phyloP scores from a whole-genome alignment of 1,140 invertebrate genomes.

The Rhopalosiphum padi region DNA sequence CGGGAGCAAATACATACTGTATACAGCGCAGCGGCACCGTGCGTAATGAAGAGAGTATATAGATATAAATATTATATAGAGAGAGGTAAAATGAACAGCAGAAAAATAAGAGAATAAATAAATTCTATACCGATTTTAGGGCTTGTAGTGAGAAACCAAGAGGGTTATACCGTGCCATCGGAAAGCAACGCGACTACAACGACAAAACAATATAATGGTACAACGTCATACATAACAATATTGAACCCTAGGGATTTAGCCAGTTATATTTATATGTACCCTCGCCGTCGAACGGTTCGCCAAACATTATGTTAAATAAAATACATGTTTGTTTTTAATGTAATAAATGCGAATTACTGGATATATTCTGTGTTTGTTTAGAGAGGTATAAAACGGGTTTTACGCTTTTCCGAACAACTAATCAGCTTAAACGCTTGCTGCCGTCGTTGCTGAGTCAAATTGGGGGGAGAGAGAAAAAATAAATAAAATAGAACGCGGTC shows the following conservation, averaged over 20 bases:
- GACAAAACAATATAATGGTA: conserved; percentile 24
- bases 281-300: neutral
- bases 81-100: neutral
- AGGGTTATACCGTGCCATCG: neutral
- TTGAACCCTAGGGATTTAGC: neutral
- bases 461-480: neutral
- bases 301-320: neutral
- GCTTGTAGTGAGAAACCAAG: neutral
- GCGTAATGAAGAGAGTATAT: neutral
- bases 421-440: conserved; percentile 48
- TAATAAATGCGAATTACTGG: conserved; percentile 33
- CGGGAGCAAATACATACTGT: neutral
- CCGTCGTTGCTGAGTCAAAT: neutral
- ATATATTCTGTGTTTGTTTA: conserved; percentile 25
- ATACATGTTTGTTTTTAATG: conserved; percentile 39
- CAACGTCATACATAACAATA: neutral
- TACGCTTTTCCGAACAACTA: conserved; percentile 36
- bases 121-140: neutral
- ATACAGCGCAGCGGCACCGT: neutral
- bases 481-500: neutral
- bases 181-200: neutral
- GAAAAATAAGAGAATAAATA: neutral
- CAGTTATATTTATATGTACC: neutral
- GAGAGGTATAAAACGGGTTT: conserved; percentile 40
- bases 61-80: neutral